phyloP scores from a whole-genome alignment of 2,797 vertebrate genomes.

The Phyllotis vaccarum region DNA sequence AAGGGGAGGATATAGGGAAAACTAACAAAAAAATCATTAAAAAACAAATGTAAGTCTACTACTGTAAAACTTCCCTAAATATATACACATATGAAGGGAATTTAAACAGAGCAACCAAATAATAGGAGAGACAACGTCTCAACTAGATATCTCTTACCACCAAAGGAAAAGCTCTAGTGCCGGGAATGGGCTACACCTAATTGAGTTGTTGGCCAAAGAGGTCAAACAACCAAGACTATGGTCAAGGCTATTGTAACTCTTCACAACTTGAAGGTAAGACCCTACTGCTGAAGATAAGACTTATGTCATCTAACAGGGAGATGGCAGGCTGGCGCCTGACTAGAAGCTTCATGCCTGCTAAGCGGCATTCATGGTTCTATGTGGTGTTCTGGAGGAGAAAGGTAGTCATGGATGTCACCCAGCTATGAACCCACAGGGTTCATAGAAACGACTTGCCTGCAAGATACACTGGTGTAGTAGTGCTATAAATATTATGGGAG shows the following conservation, averaged over 20 bases:
- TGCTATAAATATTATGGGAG: neutral
- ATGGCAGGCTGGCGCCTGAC: neutral
- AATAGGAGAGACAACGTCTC: neutral
- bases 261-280: neutral
- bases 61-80: neutral
- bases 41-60: neutral
- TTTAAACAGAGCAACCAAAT: neutral
- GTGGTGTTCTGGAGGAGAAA: neutral
- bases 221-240: neutral
- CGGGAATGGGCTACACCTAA: neutral
- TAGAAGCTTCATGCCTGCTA: neutral
- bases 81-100: neutral
- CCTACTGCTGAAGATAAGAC: neutral
- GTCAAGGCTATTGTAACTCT: neutral
- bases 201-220: neutral
- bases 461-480: neutral
- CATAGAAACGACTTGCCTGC: neutral
- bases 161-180: neutral
- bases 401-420: neutral
- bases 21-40: neutral
- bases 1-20: neutral
- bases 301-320: neutral
- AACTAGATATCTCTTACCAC: neutral
- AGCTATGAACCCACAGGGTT: neutral
- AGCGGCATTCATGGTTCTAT: neutral